These are phyloP conservation scores for Luehdorfia chinensis DNA, from an alignment of 1,140 invertebrate genomes.

Conservation along the genomic window DNA sequence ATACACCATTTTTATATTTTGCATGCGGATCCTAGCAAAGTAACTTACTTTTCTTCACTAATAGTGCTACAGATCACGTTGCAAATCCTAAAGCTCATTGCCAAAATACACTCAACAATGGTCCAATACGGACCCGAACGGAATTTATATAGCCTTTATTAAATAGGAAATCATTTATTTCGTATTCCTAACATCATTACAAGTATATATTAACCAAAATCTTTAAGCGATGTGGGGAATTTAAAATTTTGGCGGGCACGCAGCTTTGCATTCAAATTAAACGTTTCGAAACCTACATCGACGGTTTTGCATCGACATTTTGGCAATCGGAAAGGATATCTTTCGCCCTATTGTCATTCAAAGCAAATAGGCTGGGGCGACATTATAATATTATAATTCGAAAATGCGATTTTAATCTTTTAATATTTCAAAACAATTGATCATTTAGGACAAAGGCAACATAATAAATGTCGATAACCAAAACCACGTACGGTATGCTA, in stretches of 20 bases:
- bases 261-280: conserved; percentile 40
- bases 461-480: no score
- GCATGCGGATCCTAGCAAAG: no score
- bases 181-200: conserved; percentile 45
- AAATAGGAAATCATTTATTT: conserved; percentile 36
- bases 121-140: conserved; percentile 24
- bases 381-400: conserved; percentile 28
- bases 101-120: conserved; percentile 35
- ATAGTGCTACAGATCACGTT: conserved; percentile 19
- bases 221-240: conserved; percentile 43
- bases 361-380: conserved; percentile 21
- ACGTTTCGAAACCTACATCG: conserved; percentile 31
- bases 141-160: conserved; percentile 45
- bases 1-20: no score
- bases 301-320: conserved; percentile 32
- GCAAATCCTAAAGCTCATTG: conserved; percentile 15
- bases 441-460: no score
- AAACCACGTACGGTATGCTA: no score
- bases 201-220: conserved; percentile 63
- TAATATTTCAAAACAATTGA: conserved; percentile 15
- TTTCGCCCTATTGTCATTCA: conserved; percentile 31
- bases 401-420: conserved; percentile 19
- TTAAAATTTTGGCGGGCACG: conserved; percentile 39
- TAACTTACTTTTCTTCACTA: no score
- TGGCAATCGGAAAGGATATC: conserved; percentile 46